Conservation (phyloP, 1,140 invertebrate species). For the Brachystomella parvula region DNA sequence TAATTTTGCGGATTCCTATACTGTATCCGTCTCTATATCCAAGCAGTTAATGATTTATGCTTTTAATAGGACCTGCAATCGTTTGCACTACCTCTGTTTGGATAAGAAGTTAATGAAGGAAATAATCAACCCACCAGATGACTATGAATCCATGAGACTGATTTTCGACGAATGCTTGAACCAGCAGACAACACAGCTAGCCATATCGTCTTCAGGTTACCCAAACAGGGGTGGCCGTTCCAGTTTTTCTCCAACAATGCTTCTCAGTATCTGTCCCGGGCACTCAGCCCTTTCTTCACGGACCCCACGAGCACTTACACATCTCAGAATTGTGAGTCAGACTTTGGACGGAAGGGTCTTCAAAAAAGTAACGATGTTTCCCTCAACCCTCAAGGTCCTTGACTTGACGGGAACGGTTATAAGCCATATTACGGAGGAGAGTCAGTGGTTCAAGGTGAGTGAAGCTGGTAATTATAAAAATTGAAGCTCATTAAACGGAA, state of each 20-base stretch:
- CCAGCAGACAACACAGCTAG: slow-evolving; percentile 14
- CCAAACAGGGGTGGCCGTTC: slow-evolving; percentile 23
- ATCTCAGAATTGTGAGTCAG: slow-evolving; percentile 29
- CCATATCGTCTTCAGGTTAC: slow-evolving; percentile 17
- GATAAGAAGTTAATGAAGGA: slow-evolving; percentile 27
- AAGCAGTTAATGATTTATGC: background rate
- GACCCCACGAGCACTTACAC: slow-evolving; percentile 20
- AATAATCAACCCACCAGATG: slow-evolving; percentile 29
- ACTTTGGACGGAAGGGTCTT: slow-evolving; percentile 19
- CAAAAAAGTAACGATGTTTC: slow-evolving; percentile 22
- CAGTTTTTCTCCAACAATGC: slow-evolving; percentile 24
- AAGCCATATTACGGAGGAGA: slow-evolving; percentile 18
- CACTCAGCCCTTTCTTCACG: background rate
- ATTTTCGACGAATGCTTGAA: slow-evolving; percentile 20
- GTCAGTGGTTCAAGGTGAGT: slow-evolving; percentile 24
- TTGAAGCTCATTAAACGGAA: background rate
- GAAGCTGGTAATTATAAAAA: background rate
- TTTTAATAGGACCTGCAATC: slow-evolving; percentile 21
- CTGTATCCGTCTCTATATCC: no score
- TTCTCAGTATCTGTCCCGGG: background rate
- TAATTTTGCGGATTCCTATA: no score
- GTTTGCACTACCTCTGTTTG: slow-evolving; percentile 22
- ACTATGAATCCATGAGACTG: slow-evolving; percentile 28
- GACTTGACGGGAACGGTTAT: slow-evolving; percentile 24
- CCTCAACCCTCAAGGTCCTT: slow-evolving; percentile 27